Evolutionary conservation across 2,888 invertebrate genomes (phyloP), one percentile per base, ranked within the genome.

Genomic region (Nyleta sp.): DNA sequence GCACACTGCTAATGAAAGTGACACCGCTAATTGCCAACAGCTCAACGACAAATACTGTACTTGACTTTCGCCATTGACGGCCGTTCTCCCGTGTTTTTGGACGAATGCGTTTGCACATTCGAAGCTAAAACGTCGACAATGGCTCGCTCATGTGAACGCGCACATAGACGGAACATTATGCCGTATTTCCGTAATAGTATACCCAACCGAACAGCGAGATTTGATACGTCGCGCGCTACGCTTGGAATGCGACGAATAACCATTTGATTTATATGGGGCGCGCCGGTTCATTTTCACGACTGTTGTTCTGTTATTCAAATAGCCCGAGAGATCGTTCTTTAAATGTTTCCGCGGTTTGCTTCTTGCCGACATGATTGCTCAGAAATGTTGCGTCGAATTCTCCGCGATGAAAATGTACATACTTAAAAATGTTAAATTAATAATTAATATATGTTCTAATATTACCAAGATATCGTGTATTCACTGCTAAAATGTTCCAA

Each of bases 11-110:
- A 68, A 80, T 75, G 77, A 82, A 78, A 73, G 68, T 79, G 76
- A 70, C 80, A 72, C 75, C 68, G 72, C 81, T 83, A 84, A 83
- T 82, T 84, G 81, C 68, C 60, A 60, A 65, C 70, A 57, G 33
- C 48, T 70, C 68, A 50, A 50, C 68, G 44, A 64, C 78, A 59
- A 78, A 78, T 70, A 40, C 73, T 64, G 65, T 53, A 65, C 70
- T 76, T 76, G 76, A 76, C 76, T 74, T 70, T 73, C 48, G 31
- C 44, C 38, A 71, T 78, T 80, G 79, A 70, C 55, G 72, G 24
- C 20, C 55, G 55, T 59, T 67, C 57, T 70, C 52, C 53, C 35
- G 50, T 73, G 68, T 57, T 73, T 68, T 68, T 53, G 67, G 55
- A 52, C 59, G 55, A 72, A 64, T 72, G 77, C 73, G 72, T 75